Evolutionary conservation across 1,140 invertebrate species (phyloP).

Genomic region (Trichonephila inaurata): DNA sequence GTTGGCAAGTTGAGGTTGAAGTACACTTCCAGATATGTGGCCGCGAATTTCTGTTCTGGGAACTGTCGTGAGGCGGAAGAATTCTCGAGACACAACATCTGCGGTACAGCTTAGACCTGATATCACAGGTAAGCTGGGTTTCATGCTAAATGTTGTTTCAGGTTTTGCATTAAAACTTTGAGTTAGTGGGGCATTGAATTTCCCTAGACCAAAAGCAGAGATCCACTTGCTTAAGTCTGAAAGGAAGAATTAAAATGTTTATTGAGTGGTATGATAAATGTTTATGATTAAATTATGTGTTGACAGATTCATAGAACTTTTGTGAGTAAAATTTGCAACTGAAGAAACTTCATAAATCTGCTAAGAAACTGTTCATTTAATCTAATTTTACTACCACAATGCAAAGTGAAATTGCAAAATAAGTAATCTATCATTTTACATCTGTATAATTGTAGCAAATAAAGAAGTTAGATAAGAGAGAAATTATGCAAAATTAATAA

Average conservation of each 20-base stretch:
- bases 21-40: slow-evolving; percentile 18
- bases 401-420: too few species aligned
- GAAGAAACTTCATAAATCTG: too few species aligned
- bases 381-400: too few species aligned
- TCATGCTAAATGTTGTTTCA: neutral
- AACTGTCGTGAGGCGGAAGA: slow-evolving; percentile 77
- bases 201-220: slow-evolving; percentile 70
- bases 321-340: neutral
- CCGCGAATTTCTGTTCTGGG: slow-evolving; percentile 75
- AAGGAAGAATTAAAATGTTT: neutral
- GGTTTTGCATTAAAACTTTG: slow-evolving; percentile 26
- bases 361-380: too few species aligned
- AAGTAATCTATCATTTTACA: too few species aligned
- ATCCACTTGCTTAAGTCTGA: slow-evolving; percentile 74
- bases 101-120: slow-evolving; percentile 74
- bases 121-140: slow-evolving; percentile 73
- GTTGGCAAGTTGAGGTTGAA: slow-evolving; percentile 81
- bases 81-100: slow-evolving; percentile 71
- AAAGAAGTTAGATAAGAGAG: too few species aligned
- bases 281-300: neutral
- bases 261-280: neutral
- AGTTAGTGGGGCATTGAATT: slow-evolving; percentile 50
- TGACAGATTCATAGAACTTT: neutral
- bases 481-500: too few species aligned
- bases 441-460: too few species aligned